These are phyloP conservation scores for Propithecus deckenii DNA, from an alignment of 2,797 vertebrate species.

Conservation along the genomic window DNA sequence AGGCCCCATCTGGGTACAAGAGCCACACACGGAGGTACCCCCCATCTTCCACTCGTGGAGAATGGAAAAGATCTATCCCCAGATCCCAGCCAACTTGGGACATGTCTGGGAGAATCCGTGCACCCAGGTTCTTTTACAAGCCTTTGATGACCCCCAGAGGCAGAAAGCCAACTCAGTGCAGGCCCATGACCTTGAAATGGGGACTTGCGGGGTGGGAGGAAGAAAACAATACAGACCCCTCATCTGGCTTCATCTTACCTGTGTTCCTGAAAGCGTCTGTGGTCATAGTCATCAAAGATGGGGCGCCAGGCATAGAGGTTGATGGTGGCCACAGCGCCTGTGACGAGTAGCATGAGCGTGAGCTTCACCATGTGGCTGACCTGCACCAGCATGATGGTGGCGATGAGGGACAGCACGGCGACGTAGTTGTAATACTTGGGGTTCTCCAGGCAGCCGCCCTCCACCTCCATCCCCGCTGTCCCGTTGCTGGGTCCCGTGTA, in stretches of 20 bases:
- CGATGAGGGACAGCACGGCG: slow-evolving; percentile 92
- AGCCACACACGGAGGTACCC: not conserved
- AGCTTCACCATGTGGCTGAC: slow-evolving; percentile 97
- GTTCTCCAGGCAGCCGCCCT: slow-evolving; percentile 88
- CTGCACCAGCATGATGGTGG: slow-evolving; percentile 95
- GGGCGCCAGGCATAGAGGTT: slow-evolving; percentile 94
- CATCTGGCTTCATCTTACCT: slow-evolving; percentile 83
- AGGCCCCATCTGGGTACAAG: not conserved
- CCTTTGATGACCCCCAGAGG: not conserved
- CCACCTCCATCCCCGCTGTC: slow-evolving; percentile 55
- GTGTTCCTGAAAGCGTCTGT: slow-evolving; percentile 86
- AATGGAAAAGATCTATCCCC: not conserved
- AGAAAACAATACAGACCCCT: not conserved
- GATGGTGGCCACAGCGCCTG: slow-evolving; percentile 88
- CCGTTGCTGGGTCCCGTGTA: slow-evolving; percentile 81
- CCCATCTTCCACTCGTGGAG: not conserved
- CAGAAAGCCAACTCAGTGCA: not conserved
- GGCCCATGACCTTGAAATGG: not conserved
- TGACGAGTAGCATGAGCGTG: slow-evolving; percentile 93
- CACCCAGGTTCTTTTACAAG: not conserved
- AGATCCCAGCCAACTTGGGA: not conserved
- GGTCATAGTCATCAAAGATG: slow-evolving; percentile 93
- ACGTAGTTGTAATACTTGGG: slow-evolving; percentile 95
- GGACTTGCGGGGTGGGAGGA: not conserved
- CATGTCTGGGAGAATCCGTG: not conserved